Evolutionary conservation across 2,113 vertebrate species (phyloP).

Genomic region (Crotalus viridis): DNA sequence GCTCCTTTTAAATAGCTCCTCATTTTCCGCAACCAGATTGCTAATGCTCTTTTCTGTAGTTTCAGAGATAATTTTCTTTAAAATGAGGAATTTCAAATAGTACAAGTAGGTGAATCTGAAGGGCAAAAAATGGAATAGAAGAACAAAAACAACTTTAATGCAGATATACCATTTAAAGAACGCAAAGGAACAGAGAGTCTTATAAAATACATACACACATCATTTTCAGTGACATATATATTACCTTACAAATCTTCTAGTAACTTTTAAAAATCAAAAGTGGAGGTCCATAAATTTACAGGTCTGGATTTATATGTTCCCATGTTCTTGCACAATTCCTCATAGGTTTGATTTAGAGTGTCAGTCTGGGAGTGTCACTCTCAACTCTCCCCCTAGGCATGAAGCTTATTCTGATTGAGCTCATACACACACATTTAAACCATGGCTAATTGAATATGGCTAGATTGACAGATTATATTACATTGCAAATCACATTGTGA

Average conservation of each 20-base stretch:
- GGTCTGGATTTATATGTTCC: neutral
- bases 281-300: neutral
- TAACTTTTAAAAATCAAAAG: neutral
- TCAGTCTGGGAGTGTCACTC: neutral
- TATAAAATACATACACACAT: neutral
- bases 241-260: neutral
- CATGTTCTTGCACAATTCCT: neutral
- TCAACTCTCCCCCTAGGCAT: neutral
- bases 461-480: neutral
- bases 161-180: neutral
- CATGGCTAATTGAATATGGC: neutral
- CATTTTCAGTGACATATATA: neutral
- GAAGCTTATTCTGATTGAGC: neutral
- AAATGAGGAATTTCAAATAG: conserved; percentile 12
- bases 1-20: conserved; percentile 14
- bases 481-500: neutral
- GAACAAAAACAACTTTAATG: neutral
- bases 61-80: neutral
- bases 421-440: neutral
- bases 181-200: neutral
- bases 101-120: neutral
- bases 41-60: conserved; percentile 8
- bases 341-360: neutral
- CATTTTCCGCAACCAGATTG: neutral
- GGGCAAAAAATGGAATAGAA: neutral